phyloP scores from a whole-genome alignment of 2,113 vertebrate species.

The Corythaeola cristata region DNA sequence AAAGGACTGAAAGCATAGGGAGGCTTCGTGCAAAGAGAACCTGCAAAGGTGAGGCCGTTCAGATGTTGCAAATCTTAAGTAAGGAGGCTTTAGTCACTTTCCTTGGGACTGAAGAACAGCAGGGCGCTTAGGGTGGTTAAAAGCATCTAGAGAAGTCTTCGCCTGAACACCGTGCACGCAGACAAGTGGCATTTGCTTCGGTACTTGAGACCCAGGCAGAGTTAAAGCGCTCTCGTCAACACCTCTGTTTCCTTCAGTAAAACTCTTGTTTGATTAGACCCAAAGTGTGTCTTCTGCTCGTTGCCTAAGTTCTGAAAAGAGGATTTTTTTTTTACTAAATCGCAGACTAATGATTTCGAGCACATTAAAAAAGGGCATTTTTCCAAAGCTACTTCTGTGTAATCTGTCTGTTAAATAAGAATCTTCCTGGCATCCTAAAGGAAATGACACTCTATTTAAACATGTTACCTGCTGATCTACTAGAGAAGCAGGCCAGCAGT shows the following conservation, averaged over 20 bases:
- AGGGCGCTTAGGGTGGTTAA: neutral
- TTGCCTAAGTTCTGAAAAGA: constrained; percentile 19
- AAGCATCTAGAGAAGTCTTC: neutral
- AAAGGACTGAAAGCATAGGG: neutral
- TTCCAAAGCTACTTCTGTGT: constrained; percentile 50
- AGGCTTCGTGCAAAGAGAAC: neutral
- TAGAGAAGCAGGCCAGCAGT: constrained; percentile 28
- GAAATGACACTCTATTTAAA: constrained; percentile 62
- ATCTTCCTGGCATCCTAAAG: constrained; percentile 56
- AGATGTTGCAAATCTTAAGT: neutral
- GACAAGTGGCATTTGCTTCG: neutral
- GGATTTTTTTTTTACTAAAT: constrained; percentile 44
- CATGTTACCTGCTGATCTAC: constrained; percentile 50
- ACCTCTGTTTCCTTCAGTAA: neutral
- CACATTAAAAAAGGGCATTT: constrained; percentile 62
- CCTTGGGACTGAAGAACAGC: neutral
- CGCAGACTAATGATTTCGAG: constrained; percentile 42
- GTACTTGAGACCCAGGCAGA: neutral
- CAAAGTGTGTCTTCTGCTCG: constrained; percentile 20
- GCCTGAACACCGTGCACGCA: neutral
- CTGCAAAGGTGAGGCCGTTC: neutral
- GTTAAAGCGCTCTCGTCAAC: neutral
- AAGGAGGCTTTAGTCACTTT: neutral
- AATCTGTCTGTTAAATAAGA: constrained; percentile 70
- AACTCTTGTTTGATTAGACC: constrained; percentile 21